A percentile compares a stretch with the other conserved stretches of the same genome.
phyloP scores from a whole-genome alignment of 2,113 vertebrate species.

The Oreochromis aureus region DNA sequence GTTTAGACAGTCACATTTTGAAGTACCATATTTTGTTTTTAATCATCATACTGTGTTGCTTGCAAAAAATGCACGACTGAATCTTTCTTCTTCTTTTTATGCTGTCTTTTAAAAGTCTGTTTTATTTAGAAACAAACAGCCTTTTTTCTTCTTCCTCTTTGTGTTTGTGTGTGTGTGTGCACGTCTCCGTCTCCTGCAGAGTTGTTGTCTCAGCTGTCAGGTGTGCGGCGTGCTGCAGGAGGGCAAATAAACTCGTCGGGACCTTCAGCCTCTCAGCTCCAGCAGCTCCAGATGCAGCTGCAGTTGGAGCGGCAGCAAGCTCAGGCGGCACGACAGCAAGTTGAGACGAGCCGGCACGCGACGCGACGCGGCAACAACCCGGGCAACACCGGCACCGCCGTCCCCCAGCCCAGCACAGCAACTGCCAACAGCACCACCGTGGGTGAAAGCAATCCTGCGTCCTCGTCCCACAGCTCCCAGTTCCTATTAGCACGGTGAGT shows the following conservation, averaged over 20 bases:
- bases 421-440: slow-evolving; percentile 76
- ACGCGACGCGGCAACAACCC: slow-evolving; percentile 87
- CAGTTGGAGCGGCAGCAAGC: slow-evolving; percentile 95
- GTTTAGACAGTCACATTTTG: background rate
- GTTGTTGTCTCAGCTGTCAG: slow-evolving; percentile 96
- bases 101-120: background rate
- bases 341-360: slow-evolving; percentile 91
- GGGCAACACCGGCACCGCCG: slow-evolving; percentile 80
- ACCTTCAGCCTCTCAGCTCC: slow-evolving; percentile 94
- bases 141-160: background rate
- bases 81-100: background rate
- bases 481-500: slow-evolving; percentile 94
- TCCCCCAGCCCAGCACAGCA: slow-evolving; percentile 83
- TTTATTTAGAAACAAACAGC: background rate
- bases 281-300: slow-evolving; percentile 99
- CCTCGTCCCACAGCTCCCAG: slow-evolving; percentile 88
- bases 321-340: slow-evolving; percentile 92
- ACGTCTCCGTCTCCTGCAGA: slow-evolving; percentile 72
- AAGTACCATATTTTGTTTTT: background rate
- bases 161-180: background rate
- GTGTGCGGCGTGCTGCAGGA: slow-evolving; percentile 93
- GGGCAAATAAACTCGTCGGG: slow-evolving; percentile 96
- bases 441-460: slow-evolving; percentile 84
- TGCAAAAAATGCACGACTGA: background rate
- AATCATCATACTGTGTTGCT: background rate